Conservation (phyloP, 1,140 invertebrate species). For the Diorhabda sublineata region DNA sequence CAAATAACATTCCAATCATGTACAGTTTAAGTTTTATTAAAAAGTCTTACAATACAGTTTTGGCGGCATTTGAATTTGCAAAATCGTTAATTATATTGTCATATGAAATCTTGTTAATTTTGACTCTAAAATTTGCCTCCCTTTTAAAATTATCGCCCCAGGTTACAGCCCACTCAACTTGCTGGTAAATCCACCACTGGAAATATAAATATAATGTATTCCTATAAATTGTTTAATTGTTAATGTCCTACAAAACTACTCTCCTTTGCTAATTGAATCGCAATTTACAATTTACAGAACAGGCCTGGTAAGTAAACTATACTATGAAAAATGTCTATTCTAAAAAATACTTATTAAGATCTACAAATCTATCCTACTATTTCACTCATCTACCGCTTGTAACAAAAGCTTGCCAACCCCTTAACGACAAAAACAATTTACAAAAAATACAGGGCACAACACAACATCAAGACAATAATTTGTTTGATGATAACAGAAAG, state of each 20-base stretch:
- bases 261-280: not conserved
- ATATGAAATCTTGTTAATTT: too few species aligned
- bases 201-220: too few species aligned
- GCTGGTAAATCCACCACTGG: too few species aligned
- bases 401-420: conserved; percentile 48
- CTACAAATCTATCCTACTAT: conserved; percentile 22
- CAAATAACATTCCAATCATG: too few species aligned
- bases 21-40: too few species aligned
- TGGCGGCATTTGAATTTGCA: too few species aligned
- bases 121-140: too few species aligned
- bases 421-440: conserved; percentile 41
- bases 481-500: not conserved
- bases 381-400: conserved; percentile 29
- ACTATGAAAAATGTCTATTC: not conserved
- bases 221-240: too few species aligned
- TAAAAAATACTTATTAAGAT: conserved; percentile 8
- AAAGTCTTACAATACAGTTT: too few species aligned
- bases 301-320: not conserved
- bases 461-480: conserved; percentile 36
- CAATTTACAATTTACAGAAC: conserved; percentile 7
- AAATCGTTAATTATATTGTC: too few species aligned
- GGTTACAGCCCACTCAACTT: too few species aligned
- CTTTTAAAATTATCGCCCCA: too few species aligned
- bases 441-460: conserved; percentile 40
- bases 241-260: not conserved